phyloP scores from a whole-genome alignment of 2,113 vertebrate genomes.

The Amazona vittata region DNA sequence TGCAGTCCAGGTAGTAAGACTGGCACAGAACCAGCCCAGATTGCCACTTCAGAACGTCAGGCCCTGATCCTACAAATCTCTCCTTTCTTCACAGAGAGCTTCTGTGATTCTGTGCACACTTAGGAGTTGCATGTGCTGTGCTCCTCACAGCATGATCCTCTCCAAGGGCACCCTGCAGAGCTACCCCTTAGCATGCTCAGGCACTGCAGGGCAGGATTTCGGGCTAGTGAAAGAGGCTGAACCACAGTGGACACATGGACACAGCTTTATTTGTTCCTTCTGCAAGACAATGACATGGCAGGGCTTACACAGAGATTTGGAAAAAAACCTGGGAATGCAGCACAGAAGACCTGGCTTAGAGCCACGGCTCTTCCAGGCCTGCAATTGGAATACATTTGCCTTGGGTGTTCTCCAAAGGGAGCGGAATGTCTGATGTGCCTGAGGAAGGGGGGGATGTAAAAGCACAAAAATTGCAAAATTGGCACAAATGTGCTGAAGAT shows the following conservation, averaged over 20 bases:
- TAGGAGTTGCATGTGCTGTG: neutral
- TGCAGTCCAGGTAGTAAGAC: neutral
- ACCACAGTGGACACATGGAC: neutral
- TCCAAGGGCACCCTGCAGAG: neutral
- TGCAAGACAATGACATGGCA: constrained; percentile 33
- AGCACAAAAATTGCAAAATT: constrained; percentile 25
- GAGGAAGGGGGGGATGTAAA: neutral
- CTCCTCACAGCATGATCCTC: neutral
- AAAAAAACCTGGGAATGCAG: neutral
- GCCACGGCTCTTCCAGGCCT: constrained; percentile 3
- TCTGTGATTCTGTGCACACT: neutral
- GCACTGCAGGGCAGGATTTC: neutral
- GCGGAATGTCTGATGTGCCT: neutral
- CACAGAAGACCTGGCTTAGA: constrained; percentile 13
- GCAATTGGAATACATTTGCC: constrained; percentile 11
- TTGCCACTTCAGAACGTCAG: neutral
- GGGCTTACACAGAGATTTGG: neutral
- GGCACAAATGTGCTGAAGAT: neutral
- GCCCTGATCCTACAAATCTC: neutral
- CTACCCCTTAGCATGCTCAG: neutral
- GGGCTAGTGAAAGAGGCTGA: neutral
- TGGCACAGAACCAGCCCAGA: neutral
- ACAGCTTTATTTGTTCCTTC: constrained; percentile 1
- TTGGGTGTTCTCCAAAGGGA: constrained; percentile 32
- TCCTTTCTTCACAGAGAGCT: neutral